Evolutionary conservation across 1,140 invertebrate genomes (phyloP), one percentile per base, ranked within the genome.

Genomic region (Drosophila nigrodunni): DNA sequence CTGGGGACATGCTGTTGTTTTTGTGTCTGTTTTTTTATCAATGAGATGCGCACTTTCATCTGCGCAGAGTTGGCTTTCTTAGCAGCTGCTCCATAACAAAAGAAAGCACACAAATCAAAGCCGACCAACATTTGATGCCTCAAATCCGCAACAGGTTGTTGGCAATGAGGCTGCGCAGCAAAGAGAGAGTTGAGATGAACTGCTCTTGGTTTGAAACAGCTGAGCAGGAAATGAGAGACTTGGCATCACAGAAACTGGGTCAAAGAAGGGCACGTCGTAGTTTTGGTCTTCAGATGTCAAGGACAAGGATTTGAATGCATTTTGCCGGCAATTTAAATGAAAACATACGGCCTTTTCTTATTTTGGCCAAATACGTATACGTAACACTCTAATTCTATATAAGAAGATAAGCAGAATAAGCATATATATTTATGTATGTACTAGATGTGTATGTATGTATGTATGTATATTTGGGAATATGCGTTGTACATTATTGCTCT

Each of bases 401-500:
- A 34, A 50, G 35, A n/a, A 18, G 35, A 64, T 52, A 43, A 44
- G 21, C 13, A 41, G 41, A 59, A 13, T 39, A 21, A 21, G 46
- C 30, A 39, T 58, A 30, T 52, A 13, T 13, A 57, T 5, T 18
- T 34, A 25, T 39, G 10, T 49, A 57, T 54, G 18, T 59, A 43
- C 66, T 67, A 54, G 61, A 21, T 65, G n/a, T 61, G 7, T 43
- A 21, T 37, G 13, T 43, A 13, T 34, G 21, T 54, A 39, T 68
- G 58, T 43, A 13, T 34, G 21, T 54, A 39, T 68, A 50, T 68
- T 39, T 44, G 49, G 54, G 46, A 44, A 59, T 60, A 72, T 82
- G 82, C 82, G 83, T 80, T 83, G 83, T 88, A 88, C 80, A 82
- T 89, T 82, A 89, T 80, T 89, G 85, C 80, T 83, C 85, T 72